Conservation (phyloP, 2,113 vertebrate genomes). For the Ascaphus truei region DNA sequence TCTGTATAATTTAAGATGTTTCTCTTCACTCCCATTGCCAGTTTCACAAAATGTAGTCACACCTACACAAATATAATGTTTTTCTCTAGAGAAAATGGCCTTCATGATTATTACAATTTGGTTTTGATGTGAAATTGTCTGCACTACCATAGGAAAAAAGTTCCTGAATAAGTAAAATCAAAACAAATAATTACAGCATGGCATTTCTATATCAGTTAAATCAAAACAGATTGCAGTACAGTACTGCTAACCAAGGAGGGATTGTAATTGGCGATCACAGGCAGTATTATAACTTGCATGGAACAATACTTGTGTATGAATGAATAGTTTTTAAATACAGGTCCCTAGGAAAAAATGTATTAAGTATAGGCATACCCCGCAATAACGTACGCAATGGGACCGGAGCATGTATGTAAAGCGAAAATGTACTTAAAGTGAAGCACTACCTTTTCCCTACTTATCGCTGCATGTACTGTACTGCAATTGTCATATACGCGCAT, state of each 20-base stretch:
- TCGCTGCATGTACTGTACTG: no score
- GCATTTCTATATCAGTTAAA: slow-evolving; percentile 11
- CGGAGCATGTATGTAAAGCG: no score
- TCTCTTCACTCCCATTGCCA: background rate
- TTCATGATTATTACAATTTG: slow-evolving; percentile 24
- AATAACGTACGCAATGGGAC: no score
- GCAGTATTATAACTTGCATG: background rate
- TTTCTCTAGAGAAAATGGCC: slow-evolving; percentile 13
- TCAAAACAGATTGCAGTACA: slow-evolving; percentile 2
- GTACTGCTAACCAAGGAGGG: no score
- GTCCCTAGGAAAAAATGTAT: no score
- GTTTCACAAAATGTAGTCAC: background rate
- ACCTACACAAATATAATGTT: slow-evolving; percentile 27
- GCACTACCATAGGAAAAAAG: background rate
- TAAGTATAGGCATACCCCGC: no score
- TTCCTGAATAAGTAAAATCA: slow-evolving; percentile 1
- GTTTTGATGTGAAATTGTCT: background rate
- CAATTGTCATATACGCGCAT: no score
- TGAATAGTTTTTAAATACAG: no score
- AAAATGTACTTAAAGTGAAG: no score
- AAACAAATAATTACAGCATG: slow-evolving; percentile 8
- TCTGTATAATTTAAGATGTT: background rate
- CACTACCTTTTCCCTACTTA: no score
- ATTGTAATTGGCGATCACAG: no score
- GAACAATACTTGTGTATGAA: no score